Base-by-base conservation (phyloP, 2,797 vertebrate genomes). In the Syngnathus rostellatus region DNA sequence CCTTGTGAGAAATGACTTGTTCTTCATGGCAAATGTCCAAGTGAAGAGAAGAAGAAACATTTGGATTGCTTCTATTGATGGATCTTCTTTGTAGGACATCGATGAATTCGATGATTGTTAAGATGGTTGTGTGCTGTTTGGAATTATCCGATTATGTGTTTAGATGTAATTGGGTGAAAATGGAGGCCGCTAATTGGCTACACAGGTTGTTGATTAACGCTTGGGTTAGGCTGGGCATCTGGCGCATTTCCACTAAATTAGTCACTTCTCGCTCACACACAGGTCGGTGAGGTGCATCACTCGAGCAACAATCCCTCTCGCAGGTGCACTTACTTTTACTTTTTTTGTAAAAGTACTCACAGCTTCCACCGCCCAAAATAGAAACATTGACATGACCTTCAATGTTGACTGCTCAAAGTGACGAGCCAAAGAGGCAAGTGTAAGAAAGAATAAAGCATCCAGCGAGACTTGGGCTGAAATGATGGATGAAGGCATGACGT, bases 401-500 rank as follows among this genome's bases (percentile, higher is more conserved):
- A 58, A 58, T 58, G 55, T 8, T 58, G 31, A 17, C 55, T 37
- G 55, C 5, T 37, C 31, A 38, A 58, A 38, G 55, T 58, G 31
- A 58, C 38, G 10, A 16, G 1, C 8, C 17, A 38, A 21, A 41
- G 38, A 41, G 39, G 59, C 59, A 61, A 69, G 68, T 7, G 55
- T 65, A 67, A 68, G 70, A 78, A 67, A 69, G 70, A 77, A 68
- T 0, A 65, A 73, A 66, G 66, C 63, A 78, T 63, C n/a, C 12
- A 72, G 66, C 45, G 77, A 78, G 72, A 75, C 78, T 74, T 80
- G 83, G 78, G 79, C 79, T 84, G 84, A 88, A 76, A 77, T 86
- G 87, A 90, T 87, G 21, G 81, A 86, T 87, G 87, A 74, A 72
- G 67, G 75, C 66, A 81, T 80, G 82, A 84, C 72, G 68, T 82